Evolutionary conservation across 2,797 vertebrate genomes (phyloP).

Genomic region (Pterois miles): DNA sequence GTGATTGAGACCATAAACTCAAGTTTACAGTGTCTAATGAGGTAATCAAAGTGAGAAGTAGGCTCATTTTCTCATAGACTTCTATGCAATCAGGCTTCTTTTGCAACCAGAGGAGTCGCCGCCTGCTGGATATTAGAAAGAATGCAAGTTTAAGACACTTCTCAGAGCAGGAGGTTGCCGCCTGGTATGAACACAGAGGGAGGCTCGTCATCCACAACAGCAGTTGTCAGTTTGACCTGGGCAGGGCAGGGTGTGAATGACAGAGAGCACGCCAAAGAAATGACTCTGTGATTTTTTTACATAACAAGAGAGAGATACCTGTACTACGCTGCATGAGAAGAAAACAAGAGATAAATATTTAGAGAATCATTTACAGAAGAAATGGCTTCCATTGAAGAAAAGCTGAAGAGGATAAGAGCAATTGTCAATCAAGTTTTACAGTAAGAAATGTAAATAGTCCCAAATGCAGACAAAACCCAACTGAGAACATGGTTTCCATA

Average conservation of each 20-base stretch:
- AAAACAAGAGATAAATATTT: background rate
- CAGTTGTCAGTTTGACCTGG: constrained; percentile 40
- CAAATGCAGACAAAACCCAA: constrained; percentile 37
- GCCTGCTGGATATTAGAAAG: background rate
- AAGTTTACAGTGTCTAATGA: background rate
- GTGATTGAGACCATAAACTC: background rate
- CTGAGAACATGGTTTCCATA: constrained; percentile 38
- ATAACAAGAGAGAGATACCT: background rate
- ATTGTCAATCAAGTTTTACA: background rate
- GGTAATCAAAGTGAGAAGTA: background rate
- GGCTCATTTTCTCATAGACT: accelerated
- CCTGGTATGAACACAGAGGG: background rate
- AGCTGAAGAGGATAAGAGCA: background rate
- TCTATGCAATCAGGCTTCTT: accelerated
- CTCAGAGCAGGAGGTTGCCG: background rate
- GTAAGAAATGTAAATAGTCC: constrained; percentile 16
- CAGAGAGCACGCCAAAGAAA: background rate
- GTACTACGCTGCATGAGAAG: background rate
- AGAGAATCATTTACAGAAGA: background rate
- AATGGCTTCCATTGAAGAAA: background rate
- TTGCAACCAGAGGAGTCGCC: background rate
- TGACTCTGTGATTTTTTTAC: background rate
- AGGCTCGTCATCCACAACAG: background rate
- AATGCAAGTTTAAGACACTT: background rate
- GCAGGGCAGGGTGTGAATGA: constrained; percentile 19